Percentiles rank a stretch among this genome's conserved stretches.
Conservation (phyloP, 2,113 vertebrate genomes). For the Phocoena phocoena region DNA sequence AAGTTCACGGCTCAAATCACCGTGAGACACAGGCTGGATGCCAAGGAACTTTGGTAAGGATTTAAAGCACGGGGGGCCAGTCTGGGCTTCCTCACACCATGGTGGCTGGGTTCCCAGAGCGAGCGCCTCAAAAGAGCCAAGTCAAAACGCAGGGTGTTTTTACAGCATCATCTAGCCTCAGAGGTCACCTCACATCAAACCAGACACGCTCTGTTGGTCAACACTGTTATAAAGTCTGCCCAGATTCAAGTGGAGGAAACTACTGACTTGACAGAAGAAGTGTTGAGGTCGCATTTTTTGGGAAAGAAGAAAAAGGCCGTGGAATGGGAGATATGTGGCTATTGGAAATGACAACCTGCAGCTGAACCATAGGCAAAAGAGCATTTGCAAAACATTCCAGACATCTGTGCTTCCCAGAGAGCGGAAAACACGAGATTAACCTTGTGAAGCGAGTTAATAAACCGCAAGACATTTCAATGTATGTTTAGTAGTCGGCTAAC, state of each 20-base stretch:
- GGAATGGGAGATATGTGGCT: neutral
- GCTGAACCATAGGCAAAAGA: neutral
- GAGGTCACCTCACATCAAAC: neutral
- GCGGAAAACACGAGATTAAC: neutral
- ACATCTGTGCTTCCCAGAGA: neutral
- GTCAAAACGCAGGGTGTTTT: neutral
- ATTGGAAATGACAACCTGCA: neutral
- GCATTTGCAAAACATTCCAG: neutral
- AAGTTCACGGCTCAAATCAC: neutral
- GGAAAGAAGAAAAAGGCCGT: neutral
- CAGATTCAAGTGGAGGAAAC: neutral
- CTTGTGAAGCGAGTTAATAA: neutral
- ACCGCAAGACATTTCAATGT: neutral
- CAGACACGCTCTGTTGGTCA: neutral
- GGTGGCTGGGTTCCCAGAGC: neutral
- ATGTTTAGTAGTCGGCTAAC: neutral
- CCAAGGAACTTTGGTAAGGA: neutral
- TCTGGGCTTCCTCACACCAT: neutral
- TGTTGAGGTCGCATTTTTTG: neutral
- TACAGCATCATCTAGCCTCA: neutral
- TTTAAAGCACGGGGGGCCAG: rapidly evolving
- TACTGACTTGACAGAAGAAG: neutral
- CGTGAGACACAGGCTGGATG: neutral
- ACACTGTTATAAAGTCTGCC: neutral
- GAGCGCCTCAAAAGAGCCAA: neutral